Base-by-base conservation (phyloP, 2,113 vertebrate genomes). In the Neogobius melanostomus region DNA sequence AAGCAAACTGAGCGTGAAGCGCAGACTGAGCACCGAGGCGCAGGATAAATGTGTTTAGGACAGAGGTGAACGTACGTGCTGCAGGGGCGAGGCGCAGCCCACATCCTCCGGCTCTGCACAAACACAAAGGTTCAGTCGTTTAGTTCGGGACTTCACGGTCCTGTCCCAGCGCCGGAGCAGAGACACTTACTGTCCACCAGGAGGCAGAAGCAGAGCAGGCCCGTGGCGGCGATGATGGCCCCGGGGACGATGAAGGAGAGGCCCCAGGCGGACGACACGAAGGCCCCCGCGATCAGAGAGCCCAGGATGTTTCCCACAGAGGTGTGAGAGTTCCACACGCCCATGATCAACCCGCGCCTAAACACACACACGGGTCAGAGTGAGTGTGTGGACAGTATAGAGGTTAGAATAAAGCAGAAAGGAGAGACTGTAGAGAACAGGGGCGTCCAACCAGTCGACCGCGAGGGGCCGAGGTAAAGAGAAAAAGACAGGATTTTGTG, bases 251-350 rank as follows among this genome's bases (percentile, higher is more conserved):
- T 66, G 57, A 99, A 99, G 16, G 97, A 98, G 88, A 98, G 46
- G 0, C 98, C 98, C 98, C 98, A 99, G 0, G 87, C 79, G 0
- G 90, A 89, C 1, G 95, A 95, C 45, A 99, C 98, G 69, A 94
- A 99, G 43, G 63, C 62, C 0, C 97, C 98, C 0, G 98, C 97
- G 0, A 99, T 96, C 76, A 99, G 92, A 0, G 98, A 99, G n/a
- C 98, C 98, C 61, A 99, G 17, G 77, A 99, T 99, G 90, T 99
- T 99, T 54, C 98, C 98, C 6, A 99, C 95, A 0, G 98, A 99
- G 0, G 98, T 99, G 90, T 99, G 98, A 0, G 97, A 99, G 85
- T 99, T 99, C 98, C 98, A 99, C 80, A 99, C 87, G 7, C 98
- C 98, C 98, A 99, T 99, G 92, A 99, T 99, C 68, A 99, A 87